phyloP scores from a whole-genome alignment of 1,140 invertebrate genomes.

The Drosophila navojoa region DNA sequence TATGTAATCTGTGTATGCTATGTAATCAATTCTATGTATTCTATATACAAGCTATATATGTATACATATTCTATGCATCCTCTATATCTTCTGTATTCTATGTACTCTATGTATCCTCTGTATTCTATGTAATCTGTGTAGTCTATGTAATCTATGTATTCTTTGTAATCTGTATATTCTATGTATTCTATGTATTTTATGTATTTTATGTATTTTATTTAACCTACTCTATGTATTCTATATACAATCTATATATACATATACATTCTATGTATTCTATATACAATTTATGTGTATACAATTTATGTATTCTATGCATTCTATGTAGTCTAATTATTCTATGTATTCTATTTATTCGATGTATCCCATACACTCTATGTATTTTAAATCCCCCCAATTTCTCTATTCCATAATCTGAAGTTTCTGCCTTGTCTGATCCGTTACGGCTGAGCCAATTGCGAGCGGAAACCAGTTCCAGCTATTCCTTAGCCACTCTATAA shows the following conservation, averaged over 20 bases:
- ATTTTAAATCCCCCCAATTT: not conserved
- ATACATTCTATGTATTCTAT: not conserved
- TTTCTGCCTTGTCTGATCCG: too few species aligned
- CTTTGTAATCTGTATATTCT: not conserved
- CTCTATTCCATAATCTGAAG: not conserved
- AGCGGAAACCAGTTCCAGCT: too few species aligned
- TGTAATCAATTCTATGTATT: not conserved
- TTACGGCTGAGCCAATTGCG: too few species aligned
- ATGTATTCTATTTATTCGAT: not conserved
- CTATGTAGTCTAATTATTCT: not conserved
- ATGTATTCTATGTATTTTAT: not conserved
- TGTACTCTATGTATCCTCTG: not conserved
- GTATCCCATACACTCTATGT: not conserved
- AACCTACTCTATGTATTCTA: not conserved
- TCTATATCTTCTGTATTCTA: not conserved
- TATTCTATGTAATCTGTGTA: not conserved
- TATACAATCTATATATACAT: too few species aligned
- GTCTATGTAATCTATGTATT: not conserved
- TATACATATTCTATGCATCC: not conserved
- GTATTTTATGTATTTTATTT: not conserved
- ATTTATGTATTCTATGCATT: not conserved
- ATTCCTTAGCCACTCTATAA: not conserved
- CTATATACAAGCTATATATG: too few species aligned
- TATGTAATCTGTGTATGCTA: not conserved
- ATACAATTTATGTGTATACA: too few species aligned